phyloP scores from a whole-genome alignment of 1,140 invertebrate genomes.

The Sitophilus oryzae region DNA sequence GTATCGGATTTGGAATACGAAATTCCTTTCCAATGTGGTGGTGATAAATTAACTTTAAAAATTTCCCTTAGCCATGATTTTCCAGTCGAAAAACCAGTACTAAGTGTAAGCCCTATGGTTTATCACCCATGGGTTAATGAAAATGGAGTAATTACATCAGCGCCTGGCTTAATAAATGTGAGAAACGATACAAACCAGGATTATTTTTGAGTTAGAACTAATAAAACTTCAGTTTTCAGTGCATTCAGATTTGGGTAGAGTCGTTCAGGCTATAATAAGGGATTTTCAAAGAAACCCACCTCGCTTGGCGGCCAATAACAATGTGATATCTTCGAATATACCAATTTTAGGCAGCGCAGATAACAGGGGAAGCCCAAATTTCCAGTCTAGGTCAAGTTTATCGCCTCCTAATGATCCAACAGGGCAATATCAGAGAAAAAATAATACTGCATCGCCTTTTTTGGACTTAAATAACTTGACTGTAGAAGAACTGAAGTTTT shows the following conservation, averaged over 20 bases:
- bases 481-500: conserved; percentile 61
- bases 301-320: conserved; percentile 43
- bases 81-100: conserved; percentile 65
- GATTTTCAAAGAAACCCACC: conserved; percentile 66
- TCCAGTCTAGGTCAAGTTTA: conserved; percentile 30
- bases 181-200: conserved; percentile 25
- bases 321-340: conserved; percentile 40
- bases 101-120: conserved; percentile 59
- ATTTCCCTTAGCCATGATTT: conserved; percentile 61
- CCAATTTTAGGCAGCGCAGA: conserved; percentile 38
- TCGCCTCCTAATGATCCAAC: too few relatives aligned
- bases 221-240: conserved; percentile 55
- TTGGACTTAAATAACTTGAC: conserved; percentile 61
- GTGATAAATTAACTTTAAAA: conserved; percentile 56
- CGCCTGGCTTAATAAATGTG: conserved; percentile 67
- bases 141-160: conserved; percentile 59
- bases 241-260: conserved; percentile 69
- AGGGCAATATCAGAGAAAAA: too few relatives aligned
- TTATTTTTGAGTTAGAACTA: background rate
- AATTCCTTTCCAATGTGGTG: conserved; percentile 59
- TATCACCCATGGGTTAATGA: conserved; percentile 62
- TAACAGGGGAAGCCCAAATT: conserved; percentile 35
- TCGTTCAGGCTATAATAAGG: conserved; percentile 70
- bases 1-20: conserved; percentile 64
- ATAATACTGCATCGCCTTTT: conserved; percentile 48